Conservation (phyloP, 2,113 vertebrate species). For the Lophochroa leadbeateri region DNA sequence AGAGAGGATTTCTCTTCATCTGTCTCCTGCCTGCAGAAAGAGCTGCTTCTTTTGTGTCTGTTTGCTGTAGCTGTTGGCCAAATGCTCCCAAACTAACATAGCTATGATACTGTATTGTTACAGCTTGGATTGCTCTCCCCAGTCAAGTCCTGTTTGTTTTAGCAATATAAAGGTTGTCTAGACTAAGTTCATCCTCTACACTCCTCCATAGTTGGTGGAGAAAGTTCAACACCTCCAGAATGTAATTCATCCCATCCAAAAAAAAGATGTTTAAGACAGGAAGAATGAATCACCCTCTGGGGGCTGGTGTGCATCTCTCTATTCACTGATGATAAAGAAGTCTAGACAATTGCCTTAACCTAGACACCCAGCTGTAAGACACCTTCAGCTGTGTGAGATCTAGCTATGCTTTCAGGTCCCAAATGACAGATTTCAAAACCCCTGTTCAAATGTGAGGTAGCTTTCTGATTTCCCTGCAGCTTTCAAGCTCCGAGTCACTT, state of each 20-base stretch:
- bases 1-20: not conserved
- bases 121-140: not conserved
- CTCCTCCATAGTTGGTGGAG: constrained; percentile 6
- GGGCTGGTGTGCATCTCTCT: constrained; percentile 37
- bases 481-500: constrained; percentile 42
- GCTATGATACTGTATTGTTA: not conserved
- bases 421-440: constrained; percentile 35
- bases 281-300: constrained; percentile 68
- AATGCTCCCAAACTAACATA: not conserved
- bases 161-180: not conserved
- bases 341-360: constrained; percentile 68
- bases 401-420: constrained; percentile 34
- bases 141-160: not conserved
- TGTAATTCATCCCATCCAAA: constrained; percentile 59
- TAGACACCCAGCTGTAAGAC: constrained; percentile 62
- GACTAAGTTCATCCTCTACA: constrained; percentile 48
- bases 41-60: not conserved
- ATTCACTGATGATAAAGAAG: constrained; percentile 63
- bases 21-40: not conserved
- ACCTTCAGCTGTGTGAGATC: constrained; percentile 38
- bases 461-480: constrained; percentile 47
- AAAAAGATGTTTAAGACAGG: constrained; percentile 59
- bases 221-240: constrained; percentile 63
- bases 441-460: constrained; percentile 11
- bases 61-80: not conserved